These are phyloP conservation scores for Zaprionus ghesquierei DNA, from an alignment of 1,140 invertebrate species.

Conservation along the genomic window DNA sequence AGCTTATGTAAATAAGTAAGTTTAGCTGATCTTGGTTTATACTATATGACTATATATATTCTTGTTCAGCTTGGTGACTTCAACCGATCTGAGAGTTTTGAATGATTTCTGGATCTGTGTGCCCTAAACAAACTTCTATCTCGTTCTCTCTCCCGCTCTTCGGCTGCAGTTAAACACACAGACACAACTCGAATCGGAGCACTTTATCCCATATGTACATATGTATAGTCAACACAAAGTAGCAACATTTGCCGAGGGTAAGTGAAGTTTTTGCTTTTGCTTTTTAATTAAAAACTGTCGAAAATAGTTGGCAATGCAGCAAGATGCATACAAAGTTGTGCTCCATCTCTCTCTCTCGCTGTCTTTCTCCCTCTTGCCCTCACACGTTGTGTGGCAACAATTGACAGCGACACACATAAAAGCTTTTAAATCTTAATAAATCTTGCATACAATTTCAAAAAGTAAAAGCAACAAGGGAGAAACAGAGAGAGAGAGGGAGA, in stretches of 20 bases:
- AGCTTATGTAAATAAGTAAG: background rate
- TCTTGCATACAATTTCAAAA: slow-evolving; percentile 80
- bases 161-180: background rate
- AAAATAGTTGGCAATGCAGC: slow-evolving; percentile 2
- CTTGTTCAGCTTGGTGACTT: background rate
- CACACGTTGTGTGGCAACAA: slow-evolving; percentile 42
- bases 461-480: slow-evolving; percentile 45
- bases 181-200: background rate
- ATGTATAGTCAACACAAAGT: background rate
- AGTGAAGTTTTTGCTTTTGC: background rate
- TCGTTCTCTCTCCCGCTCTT: too few species aligned
- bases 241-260: background rate
- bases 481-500: background rate
- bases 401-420: slow-evolving; percentile 78
- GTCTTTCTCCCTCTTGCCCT: background rate
- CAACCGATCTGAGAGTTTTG: background rate
- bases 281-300: slow-evolving; percentile 55
- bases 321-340: slow-evolving; percentile 35
- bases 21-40: too few species aligned
- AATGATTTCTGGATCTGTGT: too few species aligned
- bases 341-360: background rate
- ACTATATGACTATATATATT: background rate
- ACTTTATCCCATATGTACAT: background rate
- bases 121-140: too few species aligned
- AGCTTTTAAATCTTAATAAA: slow-evolving; percentile 82